Evolutionary conservation across 2,797 vertebrate species (phyloP).

Genomic region (Pteronotus mesoamericanus): DNA sequence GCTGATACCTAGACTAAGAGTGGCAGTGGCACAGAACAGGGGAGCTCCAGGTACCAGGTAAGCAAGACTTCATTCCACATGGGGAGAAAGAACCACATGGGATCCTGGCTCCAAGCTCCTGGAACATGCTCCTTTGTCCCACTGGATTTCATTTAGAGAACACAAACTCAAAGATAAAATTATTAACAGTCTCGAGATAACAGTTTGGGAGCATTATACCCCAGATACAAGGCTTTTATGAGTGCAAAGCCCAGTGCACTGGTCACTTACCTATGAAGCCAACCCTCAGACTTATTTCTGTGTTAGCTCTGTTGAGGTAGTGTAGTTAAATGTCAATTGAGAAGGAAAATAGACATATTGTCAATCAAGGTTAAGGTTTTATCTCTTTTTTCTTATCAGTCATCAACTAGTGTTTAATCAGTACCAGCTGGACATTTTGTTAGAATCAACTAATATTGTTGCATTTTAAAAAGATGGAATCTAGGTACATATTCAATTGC

Average conservation of each 20-base stretch:
- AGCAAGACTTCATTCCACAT: background rate
- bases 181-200: background rate
- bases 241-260: background rate
- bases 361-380: background rate
- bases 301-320: background rate
- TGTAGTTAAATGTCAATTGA: background rate
- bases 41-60: no score
- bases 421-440: background rate
- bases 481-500: background rate
- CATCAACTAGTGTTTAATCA: background rate
- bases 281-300: background rate
- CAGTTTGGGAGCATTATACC: background rate
- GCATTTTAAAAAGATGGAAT: background rate
- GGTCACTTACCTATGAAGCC: background rate
- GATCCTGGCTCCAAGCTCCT: background rate
- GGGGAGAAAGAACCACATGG: background rate
- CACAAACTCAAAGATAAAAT: background rate
- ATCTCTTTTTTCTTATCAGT: background rate
- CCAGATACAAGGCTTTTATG: background rate
- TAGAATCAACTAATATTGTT: background rate
- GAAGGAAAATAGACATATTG: background rate
- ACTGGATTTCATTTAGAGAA: background rate
- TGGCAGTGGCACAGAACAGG: background rate
- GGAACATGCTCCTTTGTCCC: background rate
- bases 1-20: background rate